Evolutionary conservation across 2,888 invertebrate genomes (phyloP).

Genomic region (Nomada ruficornis): DNA sequence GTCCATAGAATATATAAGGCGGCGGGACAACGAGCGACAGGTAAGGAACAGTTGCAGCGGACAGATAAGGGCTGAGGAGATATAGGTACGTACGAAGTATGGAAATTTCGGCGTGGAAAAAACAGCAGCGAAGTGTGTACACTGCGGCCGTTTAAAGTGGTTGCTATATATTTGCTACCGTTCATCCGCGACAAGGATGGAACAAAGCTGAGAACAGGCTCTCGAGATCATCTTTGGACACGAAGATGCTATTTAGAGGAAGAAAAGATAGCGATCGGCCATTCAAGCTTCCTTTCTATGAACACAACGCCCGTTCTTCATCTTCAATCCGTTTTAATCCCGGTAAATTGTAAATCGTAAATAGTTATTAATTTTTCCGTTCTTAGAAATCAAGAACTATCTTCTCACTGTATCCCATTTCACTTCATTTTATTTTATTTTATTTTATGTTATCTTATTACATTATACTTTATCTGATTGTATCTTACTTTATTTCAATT

Average conservation of each 20-base stretch:
- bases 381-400: too few relatives aligned
- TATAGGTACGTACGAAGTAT: constrained; percentile 8
- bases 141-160: constrained; percentile 14
- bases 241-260: constrained; percentile 7
- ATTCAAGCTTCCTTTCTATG: constrained; percentile 10
- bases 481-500: too few relatives aligned
- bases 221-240: constrained; percentile 27
- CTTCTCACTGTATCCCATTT: too few relatives aligned
- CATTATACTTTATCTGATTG: too few relatives aligned
- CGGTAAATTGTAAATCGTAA: too few relatives aligned
- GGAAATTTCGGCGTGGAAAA: background rate
- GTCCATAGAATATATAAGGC: background rate
- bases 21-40: background rate
- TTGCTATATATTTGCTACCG: constrained; percentile 19
- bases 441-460: too few relatives aligned
- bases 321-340: too few relatives aligned
- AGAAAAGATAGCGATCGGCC: constrained; percentile 34
- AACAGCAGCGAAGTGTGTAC: background rate
- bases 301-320: background rate
- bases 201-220: constrained; percentile 14
- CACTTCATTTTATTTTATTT: too few relatives aligned
- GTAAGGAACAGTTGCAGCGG: background rate
- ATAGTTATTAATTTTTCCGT: too few relatives aligned
- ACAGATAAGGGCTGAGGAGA: constrained; percentile 25
- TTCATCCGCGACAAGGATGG: constrained; percentile 14